Evolutionary conservation across 1,140 invertebrate species (phyloP).

Genomic region (Nylanderia fulva): DNA sequence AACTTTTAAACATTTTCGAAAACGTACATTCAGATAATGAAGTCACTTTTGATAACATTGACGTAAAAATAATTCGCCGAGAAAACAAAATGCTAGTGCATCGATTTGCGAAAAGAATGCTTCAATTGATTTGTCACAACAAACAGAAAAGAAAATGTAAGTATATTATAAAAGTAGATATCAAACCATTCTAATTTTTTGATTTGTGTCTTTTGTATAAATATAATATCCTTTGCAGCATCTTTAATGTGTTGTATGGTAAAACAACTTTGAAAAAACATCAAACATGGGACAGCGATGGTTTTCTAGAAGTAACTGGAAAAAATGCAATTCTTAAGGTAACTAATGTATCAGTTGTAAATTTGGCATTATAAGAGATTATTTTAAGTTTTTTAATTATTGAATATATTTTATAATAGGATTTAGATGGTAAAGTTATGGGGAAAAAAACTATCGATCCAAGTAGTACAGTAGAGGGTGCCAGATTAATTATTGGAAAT

Average conservation of each 20-base stretch:
- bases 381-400: conserved; percentile 26
- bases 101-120: neutral
- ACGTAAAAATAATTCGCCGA: neutral
- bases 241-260: conserved; percentile 89
- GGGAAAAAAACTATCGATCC: conserved; percentile 82
- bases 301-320: conserved; percentile 86
- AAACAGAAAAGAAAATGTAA: conserved; percentile 1
- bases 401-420: neutral
- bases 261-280: conserved; percentile 91
- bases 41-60: neutral
- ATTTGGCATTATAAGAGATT: neutral
- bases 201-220: neutral
- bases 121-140: neutral
- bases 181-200: neutral
- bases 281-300: conserved; percentile 92
- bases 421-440: conserved; percentile 16
- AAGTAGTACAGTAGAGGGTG: conserved; percentile 86
- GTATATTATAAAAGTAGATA: neutral
- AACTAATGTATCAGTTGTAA: neutral
- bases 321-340: conserved; percentile 32
- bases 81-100: neutral
- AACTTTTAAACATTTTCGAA: conserved; percentile 26
- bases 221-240: conserved; percentile 66
- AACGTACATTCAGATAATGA: neutral
- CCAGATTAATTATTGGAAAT: conserved; percentile 87